Percentiles rank a stretch among this genome's conserved stretches.
These are phyloP conservation scores for Zaprionus tsacasi DNA, from an alignment of 1,140 invertebrate species.

Conservation along the genomic window DNA sequence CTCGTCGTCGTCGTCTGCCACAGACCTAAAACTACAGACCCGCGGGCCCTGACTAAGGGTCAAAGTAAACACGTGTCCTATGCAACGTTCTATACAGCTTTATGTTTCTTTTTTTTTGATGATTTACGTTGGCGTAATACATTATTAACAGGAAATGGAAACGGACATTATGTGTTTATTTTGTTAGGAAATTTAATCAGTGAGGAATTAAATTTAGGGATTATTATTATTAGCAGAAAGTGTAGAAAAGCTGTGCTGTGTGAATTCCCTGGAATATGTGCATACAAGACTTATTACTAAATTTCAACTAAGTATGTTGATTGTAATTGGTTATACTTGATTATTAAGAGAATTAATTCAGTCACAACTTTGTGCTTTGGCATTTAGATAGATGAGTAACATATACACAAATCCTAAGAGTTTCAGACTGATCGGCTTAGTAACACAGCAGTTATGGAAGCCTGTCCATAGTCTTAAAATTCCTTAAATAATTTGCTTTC, in stretches of 20 bases:
- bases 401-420: no score
- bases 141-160: neutral
- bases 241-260: neutral
- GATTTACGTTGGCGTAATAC: neutral
- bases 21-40: constrained; percentile 8
- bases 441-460: no score
- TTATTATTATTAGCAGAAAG: neutral
- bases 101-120: neutral
- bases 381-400: no score
- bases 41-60: neutral
- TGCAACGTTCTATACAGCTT: neutral
- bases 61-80: constrained; percentile 2
- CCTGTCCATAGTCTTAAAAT: no score
- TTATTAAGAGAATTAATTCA: no score
- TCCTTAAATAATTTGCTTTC: neutral
- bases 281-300: no score
- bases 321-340: no score
- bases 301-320: no score
- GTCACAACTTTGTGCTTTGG: no score
- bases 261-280: no score
- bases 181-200: neutral
- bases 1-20: neutral
- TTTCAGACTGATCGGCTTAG: no score
- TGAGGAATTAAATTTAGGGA: neutral
- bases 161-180: neutral